Evolutionary conservation across 2,113 vertebrate genomes (phyloP), one percentile per base, ranked within the genome.

Genomic region (Ia io): DNA sequence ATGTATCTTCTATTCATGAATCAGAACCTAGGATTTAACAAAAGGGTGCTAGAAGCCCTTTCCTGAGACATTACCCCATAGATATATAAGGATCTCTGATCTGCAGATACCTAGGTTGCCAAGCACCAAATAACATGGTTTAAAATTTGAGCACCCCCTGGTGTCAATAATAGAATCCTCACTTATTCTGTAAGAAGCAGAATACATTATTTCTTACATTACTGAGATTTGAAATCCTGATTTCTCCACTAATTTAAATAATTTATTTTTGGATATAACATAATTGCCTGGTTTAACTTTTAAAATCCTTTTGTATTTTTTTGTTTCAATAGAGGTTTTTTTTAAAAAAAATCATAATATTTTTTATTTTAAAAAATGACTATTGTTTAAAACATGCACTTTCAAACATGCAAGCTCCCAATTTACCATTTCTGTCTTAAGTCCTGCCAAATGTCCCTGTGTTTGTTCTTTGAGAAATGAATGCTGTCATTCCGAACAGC

Each of bases 241-340:
- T 85, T 95, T 91, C 20, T 86, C 16, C 11, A 65, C 76, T 37
- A 67, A 20, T 44, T 95, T 93, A 91, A 88, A n/a, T 49, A 67
- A 44, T 44, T 83, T 65, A 67, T 76, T 82, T 91, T 25, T 83
- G 86, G 37, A 6, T 92, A 25, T 51, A 9, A 84, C 67, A 84
- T 4, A 53, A 80, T 18, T 59, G 6, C 4, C 35, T 91, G 11
- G 44, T 88, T 83, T 63, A 78, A 49, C 11, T 61, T 88, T 51
- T 53, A 61, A 74, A 90, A 86, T 69, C 6, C 0, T 6, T 80
- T 84, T 70, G 10, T 65, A 22, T 13, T 63, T 17, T n/a, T 73
- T 44, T 49, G 10, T 84, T 47, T 84, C 22, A 91, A 13, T 30
- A 71, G 49, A 47, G 11, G 8, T 44, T 6, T 28, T 44, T 63